Conservation (phyloP, 1,140 invertebrate genomes). For the Phymorhynchus buccinoides region DNA sequence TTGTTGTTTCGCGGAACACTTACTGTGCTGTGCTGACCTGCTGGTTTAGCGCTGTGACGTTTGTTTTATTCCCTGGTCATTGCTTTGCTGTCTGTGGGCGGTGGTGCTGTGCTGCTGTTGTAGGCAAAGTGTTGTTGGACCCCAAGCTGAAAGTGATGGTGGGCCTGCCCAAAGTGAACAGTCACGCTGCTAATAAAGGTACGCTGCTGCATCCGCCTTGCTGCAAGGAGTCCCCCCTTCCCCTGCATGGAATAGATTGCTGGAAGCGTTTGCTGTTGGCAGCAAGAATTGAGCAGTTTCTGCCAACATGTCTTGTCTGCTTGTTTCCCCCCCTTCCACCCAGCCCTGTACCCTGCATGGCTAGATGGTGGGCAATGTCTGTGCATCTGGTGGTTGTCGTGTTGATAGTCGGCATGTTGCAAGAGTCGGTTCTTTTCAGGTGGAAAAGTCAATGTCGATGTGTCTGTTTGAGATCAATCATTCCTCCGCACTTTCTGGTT, state of each 20-base stretch:
- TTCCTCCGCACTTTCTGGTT: no score
- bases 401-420: no score
- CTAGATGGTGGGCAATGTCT: neutral
- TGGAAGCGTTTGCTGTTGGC: no score
- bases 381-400: no score
- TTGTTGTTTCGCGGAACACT: neutral
- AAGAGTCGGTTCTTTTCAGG: no score
- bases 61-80: no score
- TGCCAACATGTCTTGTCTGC: no score
- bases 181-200: neutral
- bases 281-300: no score
- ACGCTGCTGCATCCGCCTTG: neutral
- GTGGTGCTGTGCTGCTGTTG: neutral
- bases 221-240: neutral
- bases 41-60: neutral
- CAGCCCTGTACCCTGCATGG: neutral
- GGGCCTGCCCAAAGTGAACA: conserved; percentile 9
- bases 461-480: no score
- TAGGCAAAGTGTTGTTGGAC: conserved; percentile 28
- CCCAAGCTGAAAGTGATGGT: conserved; percentile 28
- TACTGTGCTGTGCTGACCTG: neutral
- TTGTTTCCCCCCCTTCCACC: neutral
- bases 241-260: no score
- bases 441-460: no score
- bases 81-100: no score